phyloP scores from a whole-genome alignment of 2,113 vertebrate species.

The Malurus elegans region DNA sequence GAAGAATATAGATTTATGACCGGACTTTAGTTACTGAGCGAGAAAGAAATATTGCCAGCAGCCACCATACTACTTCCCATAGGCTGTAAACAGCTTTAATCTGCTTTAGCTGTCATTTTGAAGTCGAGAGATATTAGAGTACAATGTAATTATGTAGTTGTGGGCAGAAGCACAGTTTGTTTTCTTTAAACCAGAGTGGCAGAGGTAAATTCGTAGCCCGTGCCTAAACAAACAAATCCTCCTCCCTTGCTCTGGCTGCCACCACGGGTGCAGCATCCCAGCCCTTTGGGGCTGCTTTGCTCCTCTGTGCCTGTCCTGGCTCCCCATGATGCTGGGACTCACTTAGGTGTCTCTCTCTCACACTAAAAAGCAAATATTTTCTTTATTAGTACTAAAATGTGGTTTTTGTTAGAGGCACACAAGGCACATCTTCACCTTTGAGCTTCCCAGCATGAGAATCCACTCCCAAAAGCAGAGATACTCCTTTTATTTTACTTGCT shows the following conservation, averaged over 20 bases:
- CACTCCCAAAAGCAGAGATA: not conserved
- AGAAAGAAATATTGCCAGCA: conserved; percentile 62
- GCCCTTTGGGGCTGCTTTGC: not conserved
- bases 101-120: conserved; percentile 68
- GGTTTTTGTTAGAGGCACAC: not conserved
- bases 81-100: conserved; percentile 69
- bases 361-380: not conserved
- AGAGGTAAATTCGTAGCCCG: conserved; percentile 11
- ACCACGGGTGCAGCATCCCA: not conserved
- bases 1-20: conserved; percentile 73
- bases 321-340: fast-evolving
- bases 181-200: conserved; percentile 36
- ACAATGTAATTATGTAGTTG: conserved; percentile 69
- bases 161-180: conserved; percentile 53
- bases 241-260: not conserved
- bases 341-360: not conserved
- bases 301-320: not conserved
- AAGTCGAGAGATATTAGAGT: conserved; percentile 67
- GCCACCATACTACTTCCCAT: conserved; percentile 53
- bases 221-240: conserved; percentile 15
- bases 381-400: not conserved
- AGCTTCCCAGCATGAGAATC: not conserved
- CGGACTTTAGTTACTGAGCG: conserved; percentile 62
- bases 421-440: not conserved
- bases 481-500: not conserved